phyloP scores from a whole-genome alignment of 2,113 vertebrate genomes.

The Tangachromis dhanisi region DNA sequence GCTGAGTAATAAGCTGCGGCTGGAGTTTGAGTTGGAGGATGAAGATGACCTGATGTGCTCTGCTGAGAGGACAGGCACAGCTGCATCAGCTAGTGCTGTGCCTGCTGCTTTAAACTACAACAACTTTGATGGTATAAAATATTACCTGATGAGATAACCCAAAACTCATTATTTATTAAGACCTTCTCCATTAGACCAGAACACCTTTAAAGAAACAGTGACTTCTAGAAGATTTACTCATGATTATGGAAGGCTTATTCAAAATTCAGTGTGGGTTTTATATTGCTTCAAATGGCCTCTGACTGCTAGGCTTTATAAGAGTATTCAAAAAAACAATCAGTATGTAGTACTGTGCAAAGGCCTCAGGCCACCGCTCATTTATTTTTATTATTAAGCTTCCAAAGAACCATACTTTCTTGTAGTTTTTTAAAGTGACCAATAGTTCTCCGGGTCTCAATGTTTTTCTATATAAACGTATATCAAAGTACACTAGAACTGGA shows the following conservation, averaged over 20 bases:
- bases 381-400: background rate
- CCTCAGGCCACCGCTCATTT: background rate
- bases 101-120: conserved; percentile 39
- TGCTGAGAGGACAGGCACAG: conserved; percentile 9
- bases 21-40: conserved; percentile 70
- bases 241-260: background rate
- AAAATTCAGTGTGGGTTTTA: background rate
- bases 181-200: background rate
- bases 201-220: background rate
- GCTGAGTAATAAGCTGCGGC: conserved; percentile 78
- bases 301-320: background rate
- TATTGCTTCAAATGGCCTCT: background rate
- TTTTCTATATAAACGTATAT: background rate
- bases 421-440: background rate
- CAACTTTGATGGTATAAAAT: conserved; percentile 82
- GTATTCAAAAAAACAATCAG: background rate
- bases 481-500: background rate
- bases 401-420: background rate
- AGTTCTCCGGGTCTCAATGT: background rate
- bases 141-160: background rate
- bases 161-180: background rate
- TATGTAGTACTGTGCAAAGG: background rate
- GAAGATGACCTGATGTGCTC: conserved; percentile 57
- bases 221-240: background rate
- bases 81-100: background rate